A percentile compares a stretch with the other conserved stretches of the same genome.
Conservation (phyloP, 2,113 vertebrate genomes). For the Mirza zaza region DNA sequence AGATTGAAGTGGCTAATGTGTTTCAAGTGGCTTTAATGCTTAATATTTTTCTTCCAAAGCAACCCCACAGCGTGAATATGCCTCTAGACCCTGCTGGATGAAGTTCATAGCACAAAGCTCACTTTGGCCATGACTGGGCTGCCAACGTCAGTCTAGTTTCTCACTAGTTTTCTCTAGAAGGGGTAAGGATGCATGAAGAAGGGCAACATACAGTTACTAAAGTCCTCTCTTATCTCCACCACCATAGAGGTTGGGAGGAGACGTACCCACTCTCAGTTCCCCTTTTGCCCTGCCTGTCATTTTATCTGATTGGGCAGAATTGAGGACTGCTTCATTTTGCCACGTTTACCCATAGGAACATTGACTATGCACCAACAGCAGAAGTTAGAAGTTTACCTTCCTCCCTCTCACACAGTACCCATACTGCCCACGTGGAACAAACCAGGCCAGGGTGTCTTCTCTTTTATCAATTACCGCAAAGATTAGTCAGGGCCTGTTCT, state of each 20-base stretch:
- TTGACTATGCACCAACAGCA: not conserved
- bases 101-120: not conserved
- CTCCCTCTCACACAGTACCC: accelerated
- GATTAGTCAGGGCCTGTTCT: not conserved
- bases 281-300: not conserved
- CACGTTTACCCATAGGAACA: not conserved
- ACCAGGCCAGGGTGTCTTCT: accelerated
- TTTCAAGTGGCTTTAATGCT: not conserved
- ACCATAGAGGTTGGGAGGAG: not conserved
- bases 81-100: no score
- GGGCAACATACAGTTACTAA: accelerated
- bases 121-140: not conserved
- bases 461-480: not conserved
- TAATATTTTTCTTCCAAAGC: not conserved
- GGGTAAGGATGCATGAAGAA: not conserved
- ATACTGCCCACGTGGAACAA: accelerated
- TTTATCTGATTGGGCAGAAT: not conserved
- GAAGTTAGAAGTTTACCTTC: not conserved
- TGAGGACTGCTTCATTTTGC: not conserved
- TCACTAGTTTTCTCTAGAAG: not conserved
- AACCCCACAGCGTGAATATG: not conserved
- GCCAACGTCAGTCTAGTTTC: not conserved
- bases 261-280: not conserved
- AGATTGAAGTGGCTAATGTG: not conserved
- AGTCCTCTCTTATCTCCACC: not conserved